These are phyloP conservation scores for Crossoptilon crossoptilon DNA, from an alignment of 2,797 vertebrate genomes.

Conservation along the genomic window DNA sequence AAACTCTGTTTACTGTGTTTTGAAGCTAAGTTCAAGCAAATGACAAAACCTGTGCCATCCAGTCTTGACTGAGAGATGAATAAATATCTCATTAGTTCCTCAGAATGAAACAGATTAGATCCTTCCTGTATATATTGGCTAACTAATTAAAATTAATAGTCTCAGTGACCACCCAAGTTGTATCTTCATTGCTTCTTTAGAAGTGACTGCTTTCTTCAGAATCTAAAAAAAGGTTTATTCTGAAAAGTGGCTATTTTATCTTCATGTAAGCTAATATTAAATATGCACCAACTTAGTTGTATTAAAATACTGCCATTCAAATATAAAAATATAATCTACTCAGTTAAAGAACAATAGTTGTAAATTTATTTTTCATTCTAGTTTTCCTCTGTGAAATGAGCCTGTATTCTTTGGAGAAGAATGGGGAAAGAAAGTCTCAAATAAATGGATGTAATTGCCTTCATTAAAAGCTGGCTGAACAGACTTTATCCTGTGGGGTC, in stretches of 20 bases:
- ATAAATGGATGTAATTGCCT: slow-evolving; percentile 17
- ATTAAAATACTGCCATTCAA: slow-evolving; percentile 7
- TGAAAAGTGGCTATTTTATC: slow-evolving; percentile 25
- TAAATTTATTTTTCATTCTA: slow-evolving; percentile 30
- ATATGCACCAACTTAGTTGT: background rate
- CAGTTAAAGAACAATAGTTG: background rate
- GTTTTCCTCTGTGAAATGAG: background rate
- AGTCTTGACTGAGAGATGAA: background rate
- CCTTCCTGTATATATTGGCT: background rate
- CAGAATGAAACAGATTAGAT: background rate
- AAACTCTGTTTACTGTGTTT: background rate
- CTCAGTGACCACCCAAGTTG: background rate
- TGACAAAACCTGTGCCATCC: background rate
- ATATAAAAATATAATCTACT: background rate
- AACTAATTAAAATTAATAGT: slow-evolving; percentile 15
- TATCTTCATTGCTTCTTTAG: background rate
- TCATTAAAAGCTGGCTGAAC: slow-evolving; percentile 45
- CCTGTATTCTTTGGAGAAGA: slow-evolving; percentile 32
- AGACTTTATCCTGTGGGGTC: slow-evolving; percentile 42
- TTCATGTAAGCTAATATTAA: background rate
- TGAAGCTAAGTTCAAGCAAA: background rate
- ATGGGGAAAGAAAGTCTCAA: slow-evolving; percentile 8
- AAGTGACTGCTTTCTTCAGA: slow-evolving; percentile 6
- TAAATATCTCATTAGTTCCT: background rate
- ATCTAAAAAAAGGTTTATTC: background rate